These are phyloP conservation scores for Gambelia wislizenii DNA, from an alignment of 2,797 vertebrate genomes.

Conservation along the genomic window DNA sequence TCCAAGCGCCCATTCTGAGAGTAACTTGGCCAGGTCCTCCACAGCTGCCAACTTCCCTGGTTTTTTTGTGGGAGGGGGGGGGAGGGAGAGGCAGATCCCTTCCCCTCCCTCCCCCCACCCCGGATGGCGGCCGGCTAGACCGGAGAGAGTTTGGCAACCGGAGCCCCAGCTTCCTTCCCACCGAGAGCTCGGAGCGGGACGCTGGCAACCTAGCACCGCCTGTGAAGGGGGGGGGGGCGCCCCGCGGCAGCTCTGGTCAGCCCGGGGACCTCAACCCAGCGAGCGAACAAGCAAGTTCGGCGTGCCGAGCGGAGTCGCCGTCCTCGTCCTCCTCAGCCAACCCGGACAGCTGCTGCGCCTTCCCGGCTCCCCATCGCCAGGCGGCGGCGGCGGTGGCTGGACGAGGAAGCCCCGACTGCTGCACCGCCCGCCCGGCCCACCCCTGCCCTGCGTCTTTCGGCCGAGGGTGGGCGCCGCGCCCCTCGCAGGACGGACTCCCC, in stretches of 20 bases:
- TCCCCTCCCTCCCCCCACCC: background rate
- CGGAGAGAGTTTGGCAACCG: too few species aligned
- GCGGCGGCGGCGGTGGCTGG: background rate
- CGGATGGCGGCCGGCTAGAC: too few species aligned
- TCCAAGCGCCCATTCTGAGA: background rate
- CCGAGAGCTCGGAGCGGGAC: background rate
- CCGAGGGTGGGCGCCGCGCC: background rate
- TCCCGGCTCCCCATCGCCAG: background rate
- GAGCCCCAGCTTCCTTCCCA: background rate
- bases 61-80: too few species aligned
- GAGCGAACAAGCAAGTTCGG: background rate
- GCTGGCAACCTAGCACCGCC: background rate
- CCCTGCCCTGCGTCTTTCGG: slow-evolving; percentile 22
- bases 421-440: background rate
- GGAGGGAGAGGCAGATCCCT: background rate
- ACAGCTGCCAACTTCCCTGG: background rate
- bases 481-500: background rate
- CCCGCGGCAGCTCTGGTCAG: background rate
- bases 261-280: background rate
- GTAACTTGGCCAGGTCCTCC: too few species aligned
- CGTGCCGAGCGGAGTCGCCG: background rate
- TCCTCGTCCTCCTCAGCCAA: background rate
- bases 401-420: background rate
- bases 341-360: background rate
- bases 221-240: background rate